These are phyloP conservation scores for Drosophila subpulchrella DNA, from an alignment of 1,140 invertebrate genomes.

Conservation along the genomic window DNA sequence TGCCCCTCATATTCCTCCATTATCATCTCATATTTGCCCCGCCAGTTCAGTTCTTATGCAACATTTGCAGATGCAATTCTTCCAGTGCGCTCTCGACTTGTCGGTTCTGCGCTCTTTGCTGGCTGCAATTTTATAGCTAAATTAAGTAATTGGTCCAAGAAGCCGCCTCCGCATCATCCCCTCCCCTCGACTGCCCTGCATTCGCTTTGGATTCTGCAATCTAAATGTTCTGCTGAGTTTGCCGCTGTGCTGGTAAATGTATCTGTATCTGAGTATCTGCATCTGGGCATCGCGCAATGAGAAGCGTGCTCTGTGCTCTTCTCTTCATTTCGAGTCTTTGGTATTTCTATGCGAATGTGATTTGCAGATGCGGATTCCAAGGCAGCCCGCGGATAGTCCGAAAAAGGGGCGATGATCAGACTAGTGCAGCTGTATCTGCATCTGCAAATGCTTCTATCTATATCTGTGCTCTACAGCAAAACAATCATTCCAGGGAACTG, in stretches of 20 bases:
- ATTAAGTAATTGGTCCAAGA: constrained; percentile 77
- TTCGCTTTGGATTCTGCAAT: constrained; percentile 57
- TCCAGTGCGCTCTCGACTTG: constrained; percentile 23
- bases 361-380: constrained; percentile 53
- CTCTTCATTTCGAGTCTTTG: constrained; percentile 9
- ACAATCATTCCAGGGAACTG: constrained; percentile 24
- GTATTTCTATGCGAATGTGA: constrained; percentile 48
- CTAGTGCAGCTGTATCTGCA: constrained; percentile 12
- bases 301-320: constrained; percentile 37
- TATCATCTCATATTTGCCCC: constrained; percentile 21
- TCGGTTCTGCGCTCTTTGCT: constrained; percentile 21
- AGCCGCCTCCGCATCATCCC: constrained; percentile 13
- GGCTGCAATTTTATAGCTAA: constrained; percentile 70
- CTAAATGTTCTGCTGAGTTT: constrained; percentile 38
- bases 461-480: neutral
- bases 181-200: neutral
- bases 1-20: constrained; percentile 1
- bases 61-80: constrained; percentile 58
- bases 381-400: neutral
- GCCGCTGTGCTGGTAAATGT: constrained; percentile 10
- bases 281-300: constrained; percentile 23
- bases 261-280: constrained; percentile 44
- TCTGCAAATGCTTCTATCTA: constrained; percentile 2
- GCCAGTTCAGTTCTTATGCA: constrained; percentile 60
- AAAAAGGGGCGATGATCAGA: constrained; percentile 2